Conservation (phyloP, 2,888 invertebrate genomes). For the Busseola fusca region DNA sequence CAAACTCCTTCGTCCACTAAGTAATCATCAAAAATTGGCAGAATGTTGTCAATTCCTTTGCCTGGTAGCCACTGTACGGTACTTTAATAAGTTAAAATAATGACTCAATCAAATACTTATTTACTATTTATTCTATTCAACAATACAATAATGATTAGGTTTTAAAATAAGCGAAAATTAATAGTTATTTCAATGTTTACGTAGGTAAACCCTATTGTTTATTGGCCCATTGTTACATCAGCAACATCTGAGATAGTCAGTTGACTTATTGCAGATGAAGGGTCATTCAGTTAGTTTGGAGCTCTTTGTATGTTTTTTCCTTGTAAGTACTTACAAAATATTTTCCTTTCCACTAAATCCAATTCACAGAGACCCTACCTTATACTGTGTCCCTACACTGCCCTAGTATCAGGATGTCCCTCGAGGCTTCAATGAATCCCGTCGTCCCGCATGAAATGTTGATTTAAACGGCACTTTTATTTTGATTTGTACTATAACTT, state of each 20-base stretch:
- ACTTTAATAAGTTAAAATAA: slow-evolving; percentile 1
- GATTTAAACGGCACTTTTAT: slow-evolving; percentile 61
- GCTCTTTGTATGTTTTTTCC: background rate
- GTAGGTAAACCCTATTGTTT: background rate
- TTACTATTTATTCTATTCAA: background rate
- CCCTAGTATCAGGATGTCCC: slow-evolving; percentile 36
- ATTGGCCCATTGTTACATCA: background rate
- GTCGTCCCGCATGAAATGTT: slow-evolving; percentile 62
- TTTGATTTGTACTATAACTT: slow-evolving; percentile 61
- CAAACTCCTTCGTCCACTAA: slow-evolving; percentile 36
- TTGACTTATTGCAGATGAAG: background rate
- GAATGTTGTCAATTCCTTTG: slow-evolving; percentile 24
- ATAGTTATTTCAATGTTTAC: background rate
- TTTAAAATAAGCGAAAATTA: background rate
- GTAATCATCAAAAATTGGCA: slow-evolving; percentile 6
- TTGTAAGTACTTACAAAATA: background rate
- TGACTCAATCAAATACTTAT: background rate
- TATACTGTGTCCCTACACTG: background rate
- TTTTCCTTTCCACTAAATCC: slow-evolving; percentile 9
- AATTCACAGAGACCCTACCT: slow-evolving; percentile 9
- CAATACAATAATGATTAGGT: background rate
- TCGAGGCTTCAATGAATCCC: slow-evolving; percentile 37
- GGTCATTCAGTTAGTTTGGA: background rate
- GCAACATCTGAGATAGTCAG: background rate
- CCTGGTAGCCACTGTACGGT: background rate